Evolutionary conservation across 2,113 vertebrate genomes (phyloP).

Genomic region (Pomatostomus ruficeps): DNA sequence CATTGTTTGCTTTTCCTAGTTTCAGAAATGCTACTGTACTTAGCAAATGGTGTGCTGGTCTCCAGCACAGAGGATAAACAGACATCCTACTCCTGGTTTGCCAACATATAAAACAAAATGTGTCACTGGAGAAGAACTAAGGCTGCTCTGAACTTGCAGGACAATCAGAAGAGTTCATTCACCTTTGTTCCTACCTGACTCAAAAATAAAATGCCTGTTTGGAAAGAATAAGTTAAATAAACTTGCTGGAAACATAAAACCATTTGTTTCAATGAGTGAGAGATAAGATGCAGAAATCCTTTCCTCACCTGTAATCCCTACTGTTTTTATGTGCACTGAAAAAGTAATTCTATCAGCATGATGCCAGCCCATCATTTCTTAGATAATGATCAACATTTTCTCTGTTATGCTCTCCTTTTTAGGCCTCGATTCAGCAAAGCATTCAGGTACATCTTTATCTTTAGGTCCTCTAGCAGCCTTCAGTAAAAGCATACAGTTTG

Average conservation of each 20-base stretch:
- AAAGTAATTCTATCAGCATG: slow-evolving; percentile 22
- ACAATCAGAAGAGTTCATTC: not conserved
- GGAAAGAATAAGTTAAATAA: not conserved
- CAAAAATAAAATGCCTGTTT: not conserved
- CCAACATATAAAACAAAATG: not conserved
- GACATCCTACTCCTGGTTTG: not conserved
- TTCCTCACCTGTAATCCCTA: slow-evolving; percentile 38
- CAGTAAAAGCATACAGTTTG: not conserved
- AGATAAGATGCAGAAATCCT: slow-evolving; percentile 13
- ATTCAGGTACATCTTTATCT: slow-evolving; percentile 20
- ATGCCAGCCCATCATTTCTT: slow-evolving; percentile 40
- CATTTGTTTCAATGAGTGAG: slow-evolving; percentile 8
- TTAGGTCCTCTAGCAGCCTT: not conserved
- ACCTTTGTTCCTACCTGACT: not conserved
- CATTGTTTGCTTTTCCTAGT: not conserved
- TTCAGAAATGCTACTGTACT: not conserved
- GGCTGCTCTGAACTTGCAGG: not conserved
- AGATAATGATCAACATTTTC: slow-evolving; percentile 34
- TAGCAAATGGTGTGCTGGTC: not conserved
- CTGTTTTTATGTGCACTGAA: slow-evolving; percentile 31
- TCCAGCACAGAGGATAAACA: not conserved
- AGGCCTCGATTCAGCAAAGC: not conserved
- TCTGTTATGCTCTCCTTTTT: not conserved
- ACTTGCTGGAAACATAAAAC: not conserved
- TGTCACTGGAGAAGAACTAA: not conserved